Evolutionary conservation across 2,113 vertebrate species (phyloP), one percentile per base, ranked within the genome.

Genomic region (Xiphophorus couchianus): DNA sequence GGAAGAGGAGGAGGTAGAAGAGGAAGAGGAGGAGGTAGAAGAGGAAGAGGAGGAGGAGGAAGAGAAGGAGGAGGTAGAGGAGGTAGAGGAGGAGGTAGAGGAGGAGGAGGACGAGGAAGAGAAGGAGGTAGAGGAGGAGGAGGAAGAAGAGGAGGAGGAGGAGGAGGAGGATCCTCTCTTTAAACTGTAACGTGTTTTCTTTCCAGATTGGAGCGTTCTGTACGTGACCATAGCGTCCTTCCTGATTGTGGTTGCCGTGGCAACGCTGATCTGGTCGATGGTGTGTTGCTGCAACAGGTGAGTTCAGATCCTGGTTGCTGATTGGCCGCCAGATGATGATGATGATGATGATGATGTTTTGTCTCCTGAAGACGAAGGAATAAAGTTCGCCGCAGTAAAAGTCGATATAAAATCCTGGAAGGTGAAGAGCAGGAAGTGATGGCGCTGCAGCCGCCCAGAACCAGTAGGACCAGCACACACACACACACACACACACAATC

Each of bases 121-220:
- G 19, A 19, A 6, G 1, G 17, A 22, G 19, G 48, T n/a, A n/a
- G 48, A 54, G 0, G 48, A 22, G 6, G 48, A 8, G 31, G 5
- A 33, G 7, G 31, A 33, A 4, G 31, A 33, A 5, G 48, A 51
- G 19, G 48, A 6, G 1, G 17, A 22, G 19, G 48, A 19, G 2
- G 44, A 15, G 3, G n/a, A 33, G 33, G 33, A 33, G 33, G 33
- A 35, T n/a, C 1, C 27, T 7, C 6, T 0, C 1, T 19, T 68
- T 27, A 25, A 22, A 15, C 62, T 37, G 22, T 63, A 22, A 67
- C 35, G 15, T 19, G 8, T 66, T 61, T 84, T 89, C 42, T 74
- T 91, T 91, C 84, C 95, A 99, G 98, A 99, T 77, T 99, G 98
- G 98, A 99, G 98, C 0, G 96, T 99, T 28, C 95, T 99, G 28